Conservation (phyloP, 2,888 invertebrate species). For the Pristionchus maxplancki region DNA sequence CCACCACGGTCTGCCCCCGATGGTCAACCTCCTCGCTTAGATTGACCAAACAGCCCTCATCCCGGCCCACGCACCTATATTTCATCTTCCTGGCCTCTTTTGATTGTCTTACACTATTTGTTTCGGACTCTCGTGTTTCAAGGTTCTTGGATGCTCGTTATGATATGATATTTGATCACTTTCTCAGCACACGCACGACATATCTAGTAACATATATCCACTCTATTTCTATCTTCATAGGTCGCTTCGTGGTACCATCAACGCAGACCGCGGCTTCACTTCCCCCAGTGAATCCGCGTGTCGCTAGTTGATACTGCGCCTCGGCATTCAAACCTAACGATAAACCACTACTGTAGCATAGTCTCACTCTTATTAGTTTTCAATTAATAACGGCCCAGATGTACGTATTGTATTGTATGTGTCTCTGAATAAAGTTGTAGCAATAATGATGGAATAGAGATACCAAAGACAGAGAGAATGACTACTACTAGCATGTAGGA, state of each 20-base stretch:
- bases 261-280: slow-evolving; percentile 10
- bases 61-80: too few relatives aligned
- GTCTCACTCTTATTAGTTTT: background rate
- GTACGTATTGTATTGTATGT: slow-evolving; percentile 37
- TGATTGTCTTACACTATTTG: background rate
- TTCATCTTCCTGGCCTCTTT: too few relatives aligned
- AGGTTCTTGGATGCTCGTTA: background rate
- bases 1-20: slow-evolving; percentile 34
- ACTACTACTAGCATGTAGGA: background rate
- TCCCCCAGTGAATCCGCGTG: background rate
- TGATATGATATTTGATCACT: slow-evolving; percentile 6
- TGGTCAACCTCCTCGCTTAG: slow-evolving; percentile 49
- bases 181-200: background rate
- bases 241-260: slow-evolving; percentile 23
- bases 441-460: background rate
- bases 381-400: slow-evolving; percentile 13
- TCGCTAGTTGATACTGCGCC: slow-evolving; percentile 26
- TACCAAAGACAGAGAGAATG: background rate
- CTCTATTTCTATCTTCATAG: background rate
- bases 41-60: background rate
- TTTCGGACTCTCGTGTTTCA: background rate
- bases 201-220: background rate
- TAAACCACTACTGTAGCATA: background rate
- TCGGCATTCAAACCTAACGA: background rate
- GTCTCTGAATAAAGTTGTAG: background rate